Evolutionary conservation across 2,888 invertebrate genomes (phyloP), one percentile per base, ranked within the genome.

Genomic region (Priapulus caudatus): DNA sequence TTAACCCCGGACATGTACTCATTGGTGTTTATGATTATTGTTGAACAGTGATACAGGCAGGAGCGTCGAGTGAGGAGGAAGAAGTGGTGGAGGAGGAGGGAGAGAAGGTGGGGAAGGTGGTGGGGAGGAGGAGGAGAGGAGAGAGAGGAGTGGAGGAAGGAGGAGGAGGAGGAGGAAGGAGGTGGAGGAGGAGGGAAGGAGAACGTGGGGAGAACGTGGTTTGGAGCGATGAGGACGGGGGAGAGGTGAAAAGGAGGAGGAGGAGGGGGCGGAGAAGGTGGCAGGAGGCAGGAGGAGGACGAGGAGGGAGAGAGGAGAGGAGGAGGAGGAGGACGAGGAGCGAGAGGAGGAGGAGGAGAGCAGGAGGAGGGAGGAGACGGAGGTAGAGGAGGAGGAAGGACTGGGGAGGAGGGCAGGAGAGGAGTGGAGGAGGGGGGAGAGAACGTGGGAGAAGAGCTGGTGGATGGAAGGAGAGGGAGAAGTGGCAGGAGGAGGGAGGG

Each of bases 331-430:
- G 22, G 43, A 45, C 44, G 20, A 23, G 20, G 43, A 44, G 44
- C n/a, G 53, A 54, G 33, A 48, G 23, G 16, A 15, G 24, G 52
- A 23, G 44, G 16, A 23, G 50, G 52, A 23, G 44, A 24, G 22
- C 52, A 19, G 20, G 23, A 5, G 22, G 52, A 19, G 53, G 52
- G 18, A 22, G 51, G n/a, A 45, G 21, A 18, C 16, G 52, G 16
- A 15, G 22, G 19, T 19, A 19, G n/a, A 20, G 18, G 23, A 21
- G 19, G 18, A 20, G 22, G 24, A 33, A n/a, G 10, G n/a, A n/a
- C 15, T 16, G 24, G n/a, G 23, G 52, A 21, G n/a, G n/a, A 23
- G 24, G 52, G 10, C 16, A n/a, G 5, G 20, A 43, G 23, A 52
- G 18, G 16, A 22, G 22, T 18, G 18, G 21, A 4, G 10, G n/a